Percentiles rank a stretch among this genome's conserved stretches.
These are phyloP conservation scores for Coregonus ussuriensis DNA, from an alignment of 2,797 vertebrate species.

Conservation along the genomic window DNA sequence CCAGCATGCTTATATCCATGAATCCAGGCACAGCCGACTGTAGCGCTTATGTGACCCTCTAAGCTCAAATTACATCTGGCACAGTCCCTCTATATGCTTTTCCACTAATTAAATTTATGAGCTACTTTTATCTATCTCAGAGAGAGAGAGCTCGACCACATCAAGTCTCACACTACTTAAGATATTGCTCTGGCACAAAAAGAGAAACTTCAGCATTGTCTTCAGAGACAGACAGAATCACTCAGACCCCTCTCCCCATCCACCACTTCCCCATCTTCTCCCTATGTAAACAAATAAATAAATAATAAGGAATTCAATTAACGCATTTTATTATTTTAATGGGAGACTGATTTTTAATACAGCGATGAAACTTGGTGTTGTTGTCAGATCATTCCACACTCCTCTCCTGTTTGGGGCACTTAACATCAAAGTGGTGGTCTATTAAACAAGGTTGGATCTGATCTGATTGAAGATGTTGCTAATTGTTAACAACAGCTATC, in stretches of 20 bases:
- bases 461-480: no score
- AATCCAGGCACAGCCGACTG: neutral
- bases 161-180: slow-evolving; percentile 51
- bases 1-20: slow-evolving; percentile 1
- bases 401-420: neutral
- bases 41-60: slow-evolving; percentile 8
- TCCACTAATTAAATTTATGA: slow-evolving; percentile 55
- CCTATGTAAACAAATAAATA: slow-evolving; percentile 10
- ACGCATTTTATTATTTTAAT: slow-evolving; percentile 42
- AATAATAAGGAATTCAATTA: slow-evolving; percentile 31
- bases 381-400: slow-evolving; percentile 11
- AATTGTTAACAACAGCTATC: no score
- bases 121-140: slow-evolving; percentile 51
- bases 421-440: neutral
- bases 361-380: slow-evolving; percentile 8
- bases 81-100: slow-evolving; percentile 46
- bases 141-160: slow-evolving; percentile 29
- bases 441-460: neutral
- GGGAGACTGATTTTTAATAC: slow-evolving; percentile 26
- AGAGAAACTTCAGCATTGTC: slow-evolving; percentile 16
- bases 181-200: slow-evolving; percentile 42
- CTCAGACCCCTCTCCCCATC: neutral
- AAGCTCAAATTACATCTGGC: slow-evolving; percentile 45
- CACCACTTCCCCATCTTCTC: neutral
- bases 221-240: slow-evolving; percentile 15